Evolutionary conservation across 1,140 invertebrate genomes (phyloP).

Genomic region (Antheraea pernyi): DNA sequence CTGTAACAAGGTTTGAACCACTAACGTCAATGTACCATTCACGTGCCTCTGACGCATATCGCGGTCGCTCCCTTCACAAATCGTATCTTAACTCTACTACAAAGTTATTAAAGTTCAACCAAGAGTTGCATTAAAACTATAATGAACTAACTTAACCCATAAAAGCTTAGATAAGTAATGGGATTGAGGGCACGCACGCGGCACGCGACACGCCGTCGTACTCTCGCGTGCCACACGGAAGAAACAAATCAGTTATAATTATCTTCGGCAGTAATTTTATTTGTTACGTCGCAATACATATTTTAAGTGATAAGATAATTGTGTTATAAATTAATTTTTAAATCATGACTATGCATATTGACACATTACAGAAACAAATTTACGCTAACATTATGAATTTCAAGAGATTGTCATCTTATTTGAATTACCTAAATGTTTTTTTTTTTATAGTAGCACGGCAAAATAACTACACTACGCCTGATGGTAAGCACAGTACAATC

Average conservation of each 20-base stretch:
- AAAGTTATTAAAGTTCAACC: constrained; percentile 1
- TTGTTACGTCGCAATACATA: background rate
- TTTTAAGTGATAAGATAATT: background rate
- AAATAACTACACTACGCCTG: too few species aligned
- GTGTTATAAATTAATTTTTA: too few species aligned
- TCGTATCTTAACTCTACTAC: background rate
- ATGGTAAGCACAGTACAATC: too few species aligned
- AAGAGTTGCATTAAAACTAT: background rate
- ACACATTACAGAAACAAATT: too few species aligned
- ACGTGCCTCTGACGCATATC: background rate
- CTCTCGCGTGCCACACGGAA: constrained; percentile 25
- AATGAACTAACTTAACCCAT: constrained; percentile 8
- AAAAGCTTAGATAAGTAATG: constrained; percentile 11
- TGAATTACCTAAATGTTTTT: too few species aligned
- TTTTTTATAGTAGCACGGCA: too few species aligned
- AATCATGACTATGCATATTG: too few species aligned
- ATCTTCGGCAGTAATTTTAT: background rate
- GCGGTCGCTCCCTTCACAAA: background rate
- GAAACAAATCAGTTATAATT: constrained; percentile 22
- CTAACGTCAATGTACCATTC: background rate
- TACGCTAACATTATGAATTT: too few species aligned
- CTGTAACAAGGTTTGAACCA: background rate
- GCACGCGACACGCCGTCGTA: background rate
- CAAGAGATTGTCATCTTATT: too few species aligned
- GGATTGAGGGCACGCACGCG: background rate